phyloP scores from a whole-genome alignment of 2,113 vertebrate genomes.

The Oenanthe melanoleuca region DNA sequence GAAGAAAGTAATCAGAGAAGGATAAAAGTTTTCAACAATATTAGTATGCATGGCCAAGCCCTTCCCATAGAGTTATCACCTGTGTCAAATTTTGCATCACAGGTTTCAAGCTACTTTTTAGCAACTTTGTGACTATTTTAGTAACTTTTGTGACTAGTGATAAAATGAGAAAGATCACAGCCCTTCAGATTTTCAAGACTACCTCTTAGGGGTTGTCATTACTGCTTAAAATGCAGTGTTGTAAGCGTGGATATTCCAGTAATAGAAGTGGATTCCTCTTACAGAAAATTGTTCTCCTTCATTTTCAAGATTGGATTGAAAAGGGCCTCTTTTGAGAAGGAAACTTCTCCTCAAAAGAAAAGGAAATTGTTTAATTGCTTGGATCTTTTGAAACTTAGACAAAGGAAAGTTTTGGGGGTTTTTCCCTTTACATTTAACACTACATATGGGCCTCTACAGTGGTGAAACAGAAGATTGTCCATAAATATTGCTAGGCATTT shows the following conservation, averaged over 20 bases:
- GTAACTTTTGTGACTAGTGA: background rate
- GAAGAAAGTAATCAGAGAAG: background rate
- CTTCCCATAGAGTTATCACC: background rate
- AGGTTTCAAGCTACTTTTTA: background rate
- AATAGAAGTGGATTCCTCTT: background rate
- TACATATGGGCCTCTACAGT: background rate
- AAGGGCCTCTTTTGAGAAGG: background rate
- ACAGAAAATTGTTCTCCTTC: background rate
- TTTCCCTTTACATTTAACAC: background rate
- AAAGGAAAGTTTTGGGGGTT: background rate
- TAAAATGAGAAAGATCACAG: background rate
- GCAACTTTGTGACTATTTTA: background rate
- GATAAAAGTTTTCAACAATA: background rate
- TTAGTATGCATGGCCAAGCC: background rate
- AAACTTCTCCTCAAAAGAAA: background rate
- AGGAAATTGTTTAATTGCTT: background rate
- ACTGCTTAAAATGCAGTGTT: background rate
- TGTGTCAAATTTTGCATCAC: background rate
- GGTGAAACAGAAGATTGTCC: background rate
- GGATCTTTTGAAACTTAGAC: background rate
- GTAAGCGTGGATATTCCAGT: background rate
- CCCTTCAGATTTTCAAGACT: background rate
- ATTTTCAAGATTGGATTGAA: background rate
- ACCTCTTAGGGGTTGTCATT: background rate
- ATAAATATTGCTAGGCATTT: background rate